Percentiles rank a stretch among this genome's conserved stretches.
phyloP scores from a whole-genome alignment of 1,140 invertebrate species.

The Phymastichus coffea region DNA sequence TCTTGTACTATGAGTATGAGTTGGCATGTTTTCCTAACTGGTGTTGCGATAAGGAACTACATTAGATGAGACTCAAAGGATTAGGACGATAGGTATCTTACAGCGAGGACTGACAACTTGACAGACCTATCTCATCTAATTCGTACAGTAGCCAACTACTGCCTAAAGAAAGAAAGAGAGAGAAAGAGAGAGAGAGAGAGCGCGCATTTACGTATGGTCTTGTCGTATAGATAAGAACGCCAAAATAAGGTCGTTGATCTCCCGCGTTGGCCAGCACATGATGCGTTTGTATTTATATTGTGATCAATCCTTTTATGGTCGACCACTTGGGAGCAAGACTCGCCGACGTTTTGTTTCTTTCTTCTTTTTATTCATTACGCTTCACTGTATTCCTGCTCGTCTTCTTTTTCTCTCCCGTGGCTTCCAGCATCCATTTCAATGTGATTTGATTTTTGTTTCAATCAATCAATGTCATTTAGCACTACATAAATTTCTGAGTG shows the following conservation, averaged over 20 bases:
- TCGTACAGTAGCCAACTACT: conserved; percentile 30
- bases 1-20: conserved; percentile 6
- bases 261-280: background rate
- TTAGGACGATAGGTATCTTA: conserved; percentile 29
- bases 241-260: background rate
- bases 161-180: no score
- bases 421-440: no score
- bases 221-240: background rate
- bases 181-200: no score
- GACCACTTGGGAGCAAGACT: background rate
- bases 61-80: conserved; percentile 19
- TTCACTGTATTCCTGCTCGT: no score
- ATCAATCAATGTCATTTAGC: conserved; percentile 11
- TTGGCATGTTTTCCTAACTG: conserved; percentile 7
- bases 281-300: conserved; percentile 18
- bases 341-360: background rate
- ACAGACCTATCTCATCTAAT: conserved; percentile 32
- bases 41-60: conserved; percentile 8
- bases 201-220: no score
- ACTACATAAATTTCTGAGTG: conserved; percentile 1
- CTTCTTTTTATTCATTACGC: background rate
- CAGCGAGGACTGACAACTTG: conserved; percentile 30
- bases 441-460: background rate
- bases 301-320: conserved; percentile 11
- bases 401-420: background rate